Conservation (phyloP, 2,888 invertebrate genomes). For the Cylloceria caligata region DNA sequence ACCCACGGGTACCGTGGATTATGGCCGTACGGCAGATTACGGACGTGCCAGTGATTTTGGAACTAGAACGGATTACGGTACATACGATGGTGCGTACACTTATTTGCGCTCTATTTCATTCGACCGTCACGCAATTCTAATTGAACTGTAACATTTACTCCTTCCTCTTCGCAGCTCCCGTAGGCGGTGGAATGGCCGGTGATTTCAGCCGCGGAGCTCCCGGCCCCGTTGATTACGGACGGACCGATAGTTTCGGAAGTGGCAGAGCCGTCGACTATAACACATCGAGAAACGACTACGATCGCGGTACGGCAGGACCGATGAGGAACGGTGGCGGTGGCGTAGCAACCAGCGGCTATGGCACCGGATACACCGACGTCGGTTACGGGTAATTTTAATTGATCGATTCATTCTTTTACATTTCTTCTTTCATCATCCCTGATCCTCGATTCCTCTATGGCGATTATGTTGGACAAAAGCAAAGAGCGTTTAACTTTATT, state of each 20-base stretch:
- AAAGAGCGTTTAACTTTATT: no score
- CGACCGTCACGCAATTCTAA: not conserved
- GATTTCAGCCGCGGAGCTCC: slow-evolving; percentile 82
- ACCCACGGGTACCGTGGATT: slow-evolving; percentile 81
- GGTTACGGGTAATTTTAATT: slow-evolving; percentile 76
- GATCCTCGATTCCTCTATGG: no score
- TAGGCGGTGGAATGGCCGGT: slow-evolving; percentile 81
- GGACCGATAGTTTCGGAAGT: slow-evolving; percentile 81
- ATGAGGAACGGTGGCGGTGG: slow-evolving; percentile 83
- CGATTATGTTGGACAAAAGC: no score
- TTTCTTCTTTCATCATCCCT: slow-evolving; percentile 16
- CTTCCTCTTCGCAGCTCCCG: slow-evolving; percentile 57
- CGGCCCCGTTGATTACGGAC: slow-evolving; percentile 82
- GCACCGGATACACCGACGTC: slow-evolving; percentile 82
- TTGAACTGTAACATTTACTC: not conserved
- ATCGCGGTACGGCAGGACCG: slow-evolving; percentile 81
- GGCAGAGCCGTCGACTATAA: slow-evolving; percentile 81
- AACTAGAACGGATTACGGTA: slow-evolving; percentile 81
- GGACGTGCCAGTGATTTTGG: slow-evolving; percentile 81
- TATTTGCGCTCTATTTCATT: not conserved
- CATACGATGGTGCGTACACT: slow-evolving; percentile 48
- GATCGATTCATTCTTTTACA: slow-evolving; percentile 40
- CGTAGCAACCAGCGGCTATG: slow-evolving; percentile 78
- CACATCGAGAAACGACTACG: slow-evolving; percentile 82
- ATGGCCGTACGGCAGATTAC: slow-evolving; percentile 81